These are phyloP conservation scores for Anser cygnoides DNA, from an alignment of 2,113 vertebrate genomes.

Conservation along the genomic window DNA sequence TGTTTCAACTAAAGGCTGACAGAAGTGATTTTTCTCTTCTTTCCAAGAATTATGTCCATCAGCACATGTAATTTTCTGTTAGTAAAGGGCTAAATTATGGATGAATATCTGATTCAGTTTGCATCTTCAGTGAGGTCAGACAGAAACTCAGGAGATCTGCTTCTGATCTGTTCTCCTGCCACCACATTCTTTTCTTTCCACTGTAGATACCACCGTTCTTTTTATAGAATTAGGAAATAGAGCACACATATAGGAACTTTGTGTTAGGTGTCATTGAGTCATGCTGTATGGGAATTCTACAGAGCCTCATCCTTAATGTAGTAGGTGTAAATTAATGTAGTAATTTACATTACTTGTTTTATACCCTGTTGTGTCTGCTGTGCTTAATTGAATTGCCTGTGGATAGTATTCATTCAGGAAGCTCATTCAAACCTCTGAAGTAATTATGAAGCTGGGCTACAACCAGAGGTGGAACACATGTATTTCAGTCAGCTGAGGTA, in stretches of 20 bases:
- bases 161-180: neutral
- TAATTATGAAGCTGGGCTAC: neutral
- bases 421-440: neutral
- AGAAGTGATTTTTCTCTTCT: neutral
- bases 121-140: neutral
- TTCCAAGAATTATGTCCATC: neutral
- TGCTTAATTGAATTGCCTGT: neutral
- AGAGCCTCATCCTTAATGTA: neutral
- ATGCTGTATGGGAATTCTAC: neutral
- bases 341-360: neutral
- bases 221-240: neutral
- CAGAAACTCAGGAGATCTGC: neutral
- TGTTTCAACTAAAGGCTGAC: neutral
- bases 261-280: neutral
- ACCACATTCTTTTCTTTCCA: neutral
- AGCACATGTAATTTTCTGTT: neutral
- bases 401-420: neutral
- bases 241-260: neutral
- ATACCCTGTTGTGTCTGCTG: neutral
- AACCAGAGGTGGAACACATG: neutral
- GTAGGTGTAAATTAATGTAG: neutral
- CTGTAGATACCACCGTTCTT: neutral
- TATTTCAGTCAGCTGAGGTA: neutral
- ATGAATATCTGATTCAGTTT: neutral
- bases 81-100: neutral